Percentiles rank a stretch among this genome's conserved stretches.
phyloP scores from a whole-genome alignment of 2,888 invertebrate genomes.

The Synanthedon myopaeformis region DNA sequence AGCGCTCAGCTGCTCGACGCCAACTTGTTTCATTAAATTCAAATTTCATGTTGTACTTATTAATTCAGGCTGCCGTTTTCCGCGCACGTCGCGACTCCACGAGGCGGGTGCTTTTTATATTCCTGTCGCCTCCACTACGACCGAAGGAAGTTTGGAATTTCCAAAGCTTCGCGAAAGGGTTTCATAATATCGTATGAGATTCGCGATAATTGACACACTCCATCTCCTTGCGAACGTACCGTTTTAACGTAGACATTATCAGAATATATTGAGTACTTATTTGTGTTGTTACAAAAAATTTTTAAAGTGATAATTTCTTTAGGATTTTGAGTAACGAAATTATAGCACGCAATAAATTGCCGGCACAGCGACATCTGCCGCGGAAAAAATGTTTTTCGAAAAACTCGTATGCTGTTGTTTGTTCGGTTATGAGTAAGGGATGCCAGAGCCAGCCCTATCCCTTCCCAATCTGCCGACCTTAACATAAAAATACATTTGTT shows the following conservation, averaged over 20 bases:
- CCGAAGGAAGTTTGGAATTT: slow-evolving; percentile 19
- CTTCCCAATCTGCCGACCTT: too few relatives aligned
- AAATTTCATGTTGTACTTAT: slow-evolving; percentile 71
- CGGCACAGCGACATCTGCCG: too few relatives aligned
- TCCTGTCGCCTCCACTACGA: slow-evolving; percentile 7
- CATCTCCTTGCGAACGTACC: neutral
- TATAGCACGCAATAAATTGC: too few relatives aligned
- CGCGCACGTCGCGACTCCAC: slow-evolving; percentile 39
- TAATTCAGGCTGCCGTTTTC: slow-evolving; percentile 61
- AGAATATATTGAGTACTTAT: neutral
- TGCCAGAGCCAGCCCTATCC: too few relatives aligned
- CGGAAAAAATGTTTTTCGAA: too few relatives aligned
- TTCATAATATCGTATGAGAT: slow-evolving; percentile 9
- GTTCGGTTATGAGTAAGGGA: too few relatives aligned
- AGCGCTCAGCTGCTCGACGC: slow-evolving; percentile 55
- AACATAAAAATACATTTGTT: too few relatives aligned
- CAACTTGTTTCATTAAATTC: slow-evolving; percentile 72
- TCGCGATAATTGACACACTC: slow-evolving; percentile 13
- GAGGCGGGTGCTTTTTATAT: slow-evolving; percentile 50
- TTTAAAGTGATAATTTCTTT: too few relatives aligned
- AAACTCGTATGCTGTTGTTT: too few relatives aligned
- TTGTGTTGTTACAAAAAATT: too few relatives aligned
- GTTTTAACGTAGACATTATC: neutral
- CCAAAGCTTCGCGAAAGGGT: slow-evolving; percentile 16
- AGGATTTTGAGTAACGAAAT: too few relatives aligned